Base-by-base conservation (phyloP, 2,888 invertebrate genomes). In the Notocelia uddmanniana region DNA sequence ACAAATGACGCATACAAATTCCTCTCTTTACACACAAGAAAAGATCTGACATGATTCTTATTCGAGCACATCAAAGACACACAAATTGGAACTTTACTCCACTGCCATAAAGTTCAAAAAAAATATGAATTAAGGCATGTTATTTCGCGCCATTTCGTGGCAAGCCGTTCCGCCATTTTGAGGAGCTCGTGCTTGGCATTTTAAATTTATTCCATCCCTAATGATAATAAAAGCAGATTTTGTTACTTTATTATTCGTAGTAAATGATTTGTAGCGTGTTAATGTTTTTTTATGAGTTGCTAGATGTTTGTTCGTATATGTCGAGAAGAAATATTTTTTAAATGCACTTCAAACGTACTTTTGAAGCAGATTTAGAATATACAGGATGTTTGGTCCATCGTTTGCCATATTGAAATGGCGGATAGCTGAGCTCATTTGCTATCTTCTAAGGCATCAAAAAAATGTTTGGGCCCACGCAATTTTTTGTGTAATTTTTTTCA, bases 1-100 rank as follows among this genome's bases (percentile, higher is more conserved):
- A 80, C 81, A 80, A 75, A 80, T 78, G 78, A 78, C 79, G 85
- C 81, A 84, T 85, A 84, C 82, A 78, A 83, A 85, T 83, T 73
- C 77, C 77, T 75, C 76, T 77, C 76, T 73, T 74, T 77, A 74
- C 21, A 52, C 34, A n/a, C 31, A 64, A 54, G 37, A 23, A 21
- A 52, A 37, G 37, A 64, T 50, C 23, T 11, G 37, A 54, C 64
- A 54, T 52, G 19, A 23, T 50, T 37, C 15, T 21, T 37, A 15
- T 23, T 21, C 18, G n/a, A 23, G n/a, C 23, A 45, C 45, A 10
- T 45, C 21, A 11, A 3, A n/a, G 10, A n/a, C 18, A 60, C 9
- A 13, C 21, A 37, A 59, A 21, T 37, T 23, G 21, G 15, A 26
- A 60, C 26, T 26, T 60, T 60, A 60, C 6, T 26, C 13, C 21